Conservation (phyloP, 2,888 invertebrate genomes). For the Beris morrisii region DNA sequence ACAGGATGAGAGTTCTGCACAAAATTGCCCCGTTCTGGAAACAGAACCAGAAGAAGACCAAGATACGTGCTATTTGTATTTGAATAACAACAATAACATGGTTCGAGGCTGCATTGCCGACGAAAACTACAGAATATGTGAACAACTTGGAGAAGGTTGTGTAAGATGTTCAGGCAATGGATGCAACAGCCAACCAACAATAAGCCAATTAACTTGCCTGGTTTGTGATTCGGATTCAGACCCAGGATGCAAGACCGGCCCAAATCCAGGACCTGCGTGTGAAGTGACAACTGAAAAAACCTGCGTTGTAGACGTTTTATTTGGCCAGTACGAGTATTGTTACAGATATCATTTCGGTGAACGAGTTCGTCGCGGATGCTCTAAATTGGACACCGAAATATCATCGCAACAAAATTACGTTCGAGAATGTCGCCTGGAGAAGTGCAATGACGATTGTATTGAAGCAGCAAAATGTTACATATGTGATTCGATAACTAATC, state of each 20-base stretch:
- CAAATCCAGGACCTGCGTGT: constrained; percentile 2
- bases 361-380: constrained; percentile 23
- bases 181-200: constrained; percentile 13
- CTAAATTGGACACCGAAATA: not conserved
- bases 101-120: too few relatives aligned
- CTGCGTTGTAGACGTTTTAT: constrained; percentile 7
- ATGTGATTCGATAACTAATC: constrained; percentile 8
- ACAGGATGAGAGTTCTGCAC: not conserved
- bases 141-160: too few relatives aligned
- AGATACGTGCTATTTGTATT: too few relatives aligned
- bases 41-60: too few relatives aligned
- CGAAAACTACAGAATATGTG: too few relatives aligned
- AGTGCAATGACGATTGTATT: constrained; percentile 28
- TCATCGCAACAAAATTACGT: constrained; percentile 5
- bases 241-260: not conserved
- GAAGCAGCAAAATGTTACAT: constrained; percentile 7
- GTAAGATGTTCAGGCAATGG: not conserved
- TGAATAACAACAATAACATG: too few relatives aligned
- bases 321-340: constrained; percentile 19
- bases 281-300: not conserved
- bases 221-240: constrained; percentile 10
- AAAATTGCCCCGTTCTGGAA: too few relatives aligned
- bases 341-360: constrained; percentile 15
- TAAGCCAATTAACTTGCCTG: constrained; percentile 4
- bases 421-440: constrained; percentile 11